A percentile compares a stretch with the other conserved stretches of the same genome.
These are phyloP conservation scores for Pharmacophagus antenor DNA, from an alignment of 2,888 invertebrate genomes.

Conservation along the genomic window DNA sequence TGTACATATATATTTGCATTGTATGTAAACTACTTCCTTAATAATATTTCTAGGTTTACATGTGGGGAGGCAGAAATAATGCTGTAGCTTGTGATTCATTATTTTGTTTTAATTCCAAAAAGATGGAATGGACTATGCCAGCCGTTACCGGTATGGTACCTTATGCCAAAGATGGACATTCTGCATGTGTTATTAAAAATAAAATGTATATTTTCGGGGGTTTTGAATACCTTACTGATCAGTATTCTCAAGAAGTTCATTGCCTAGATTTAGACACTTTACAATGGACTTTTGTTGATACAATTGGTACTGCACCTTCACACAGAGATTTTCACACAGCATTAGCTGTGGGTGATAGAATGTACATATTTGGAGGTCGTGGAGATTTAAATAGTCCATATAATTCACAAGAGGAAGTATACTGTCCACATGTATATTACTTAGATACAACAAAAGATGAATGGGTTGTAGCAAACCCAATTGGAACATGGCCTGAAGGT, in stretches of 20 bases:
- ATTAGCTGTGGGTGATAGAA: constrained; percentile 86
- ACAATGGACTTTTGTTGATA: constrained; percentile 85
- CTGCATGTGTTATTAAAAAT: constrained; percentile 89
- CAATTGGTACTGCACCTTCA: constrained; percentile 83
- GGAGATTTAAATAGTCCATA: constrained; percentile 84
- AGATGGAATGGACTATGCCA: constrained; percentile 84
- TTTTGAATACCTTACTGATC: constrained; percentile 90
- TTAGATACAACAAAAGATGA: constrained; percentile 85
- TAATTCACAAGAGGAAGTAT: constrained; percentile 84
- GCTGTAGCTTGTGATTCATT: constrained; percentile 88
- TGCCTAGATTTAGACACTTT: constrained; percentile 86
- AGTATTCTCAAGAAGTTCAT: constrained; percentile 90
- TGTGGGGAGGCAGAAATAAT: constrained; percentile 97
- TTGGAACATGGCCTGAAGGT: constrained; percentile 87
- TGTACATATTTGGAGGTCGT: constrained; percentile 95
- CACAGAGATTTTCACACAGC: constrained; percentile 95
- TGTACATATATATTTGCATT: not conserved
- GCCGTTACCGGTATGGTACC: constrained; percentile 86
- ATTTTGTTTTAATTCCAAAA: constrained; percentile 89
- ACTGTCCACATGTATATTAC: constrained; percentile 88
- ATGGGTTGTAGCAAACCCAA: constrained; percentile 84
- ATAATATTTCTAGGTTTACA: constrained; percentile 80
- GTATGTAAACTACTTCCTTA: constrained; percentile 19
- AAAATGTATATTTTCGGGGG: constrained; percentile 96
- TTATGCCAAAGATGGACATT: constrained; percentile 93